Base-by-base conservation (phyloP, 2,888 invertebrate genomes). In the Mactromeris polynyma region DNA sequence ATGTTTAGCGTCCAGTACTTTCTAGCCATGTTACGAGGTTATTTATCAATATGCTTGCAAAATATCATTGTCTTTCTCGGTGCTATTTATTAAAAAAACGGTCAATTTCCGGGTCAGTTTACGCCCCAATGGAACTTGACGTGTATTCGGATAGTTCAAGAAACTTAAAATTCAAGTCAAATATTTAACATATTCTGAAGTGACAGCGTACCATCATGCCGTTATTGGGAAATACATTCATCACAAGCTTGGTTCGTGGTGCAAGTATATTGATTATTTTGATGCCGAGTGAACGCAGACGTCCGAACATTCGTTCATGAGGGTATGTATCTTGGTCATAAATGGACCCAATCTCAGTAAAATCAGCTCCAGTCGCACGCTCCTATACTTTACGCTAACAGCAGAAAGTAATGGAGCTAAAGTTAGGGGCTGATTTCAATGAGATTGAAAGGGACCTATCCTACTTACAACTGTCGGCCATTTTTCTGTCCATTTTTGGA, bases 61-160 rank as follows among this genome's bases (percentile, higher is more conserved):
- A 69, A 33, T 69, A 33, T 14, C 9, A 33, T 0, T 33, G 33
- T 31, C n/a, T 21, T 73, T 14, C 36, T 36, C 17, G 2, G 0
- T 33, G n/a, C 17, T 17, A 11, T 17, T 36, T 33, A n/a, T 36
- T 14, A 3, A 33, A 33, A 7, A 51, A 80, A 2, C n/a, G 31
- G 6, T 33, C 3, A 21, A 81, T 54, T 81, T 81, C 81, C 81
- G 81, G 81, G 46, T 36, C 21, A 36, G n/a, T 51, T 46, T 36
- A 54, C 81, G 51, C 81, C 81, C 81, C 26, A 33, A 31, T 58
- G 36, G 2, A n/a, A 54, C 14, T 54, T 2, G 19, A 58, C 4
- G 7, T 2, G 14, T 81, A 58, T 33, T 58, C 81, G 81, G 81
- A 81, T 54, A 81, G 33, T 36, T n/a, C 54, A 81, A 46, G 11